These are phyloP conservation scores for Gobius niger DNA, from an alignment of 2,113 vertebrate genomes.

Conservation along the genomic window DNA sequence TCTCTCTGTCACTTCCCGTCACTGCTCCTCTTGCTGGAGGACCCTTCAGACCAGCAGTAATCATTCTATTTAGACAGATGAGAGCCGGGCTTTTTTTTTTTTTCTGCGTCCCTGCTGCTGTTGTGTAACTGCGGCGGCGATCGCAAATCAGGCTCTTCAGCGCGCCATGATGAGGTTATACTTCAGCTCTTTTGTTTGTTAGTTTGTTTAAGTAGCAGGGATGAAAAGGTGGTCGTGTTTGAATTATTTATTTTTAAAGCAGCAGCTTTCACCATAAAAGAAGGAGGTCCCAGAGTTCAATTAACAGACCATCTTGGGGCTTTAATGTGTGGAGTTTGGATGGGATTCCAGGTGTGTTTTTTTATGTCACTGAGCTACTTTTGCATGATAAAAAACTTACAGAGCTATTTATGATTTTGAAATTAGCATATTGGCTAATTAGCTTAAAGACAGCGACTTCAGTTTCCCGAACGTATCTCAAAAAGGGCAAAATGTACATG, in stretches of 20 bases:
- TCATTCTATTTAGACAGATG: constrained; percentile 73
- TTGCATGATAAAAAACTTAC: too few species aligned
- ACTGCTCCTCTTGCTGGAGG: constrained; percentile 63
- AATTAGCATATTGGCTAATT: too few species aligned
- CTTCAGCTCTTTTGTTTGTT: constrained; percentile 50
- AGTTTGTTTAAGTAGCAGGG: constrained; percentile 33
- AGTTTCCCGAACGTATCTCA: too few species aligned
- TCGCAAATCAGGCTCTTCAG: constrained; percentile 61
- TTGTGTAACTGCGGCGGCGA: constrained; percentile 55
- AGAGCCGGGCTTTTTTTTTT: constrained; percentile 42
- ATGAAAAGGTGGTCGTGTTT: constrained; percentile 2
- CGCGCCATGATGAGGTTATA: constrained; percentile 48
- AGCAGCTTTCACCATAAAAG: not conserved
- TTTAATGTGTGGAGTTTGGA: too few species aligned
- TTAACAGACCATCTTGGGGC: too few species aligned
- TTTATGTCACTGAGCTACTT: too few species aligned
- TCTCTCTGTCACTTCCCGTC: constrained; percentile 50
- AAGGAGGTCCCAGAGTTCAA: too few species aligned
- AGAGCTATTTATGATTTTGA: too few species aligned
- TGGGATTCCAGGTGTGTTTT: too few species aligned
- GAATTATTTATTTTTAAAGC: not conserved
- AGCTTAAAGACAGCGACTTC: too few species aligned
- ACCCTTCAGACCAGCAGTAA: constrained; percentile 72
- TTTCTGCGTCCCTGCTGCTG: not conserved
- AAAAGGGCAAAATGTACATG: too few species aligned